A percentile compares a stretch with the other conserved stretches of the same genome.
Evolutionary conservation across 2,113 vertebrate genomes (phyloP).

Genomic region (Oncorhynchus keta): DNA sequence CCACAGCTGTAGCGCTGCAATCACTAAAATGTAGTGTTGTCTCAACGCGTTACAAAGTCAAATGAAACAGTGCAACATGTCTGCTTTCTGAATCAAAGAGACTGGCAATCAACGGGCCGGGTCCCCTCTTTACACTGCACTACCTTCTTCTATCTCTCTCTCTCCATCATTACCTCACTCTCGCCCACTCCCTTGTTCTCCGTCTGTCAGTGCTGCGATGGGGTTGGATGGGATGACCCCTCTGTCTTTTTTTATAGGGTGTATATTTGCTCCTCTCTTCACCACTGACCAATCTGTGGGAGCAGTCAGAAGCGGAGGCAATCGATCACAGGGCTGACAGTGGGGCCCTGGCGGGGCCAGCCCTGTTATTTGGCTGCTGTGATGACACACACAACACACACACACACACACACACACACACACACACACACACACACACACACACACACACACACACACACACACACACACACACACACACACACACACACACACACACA

Average conservation of each 20-base stretch:
- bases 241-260: conserved; percentile 43
- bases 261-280: conserved; percentile 73
- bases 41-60: conserved; percentile 66
- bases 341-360: conserved; percentile 60
- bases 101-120: conserved; percentile 64
- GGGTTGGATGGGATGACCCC: conserved; percentile 54
- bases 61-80: conserved; percentile 70
- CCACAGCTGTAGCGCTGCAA: conserved; percentile 70
- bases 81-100: conserved; percentile 72
- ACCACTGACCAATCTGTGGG: conserved; percentile 63
- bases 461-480: conserved; percentile 21
- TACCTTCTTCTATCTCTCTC: conserved; percentile 22
- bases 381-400: conserved; percentile 48
- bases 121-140: conserved; percentile 46
- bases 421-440: conserved; percentile 21
- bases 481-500: too few species aligned
- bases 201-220: conserved; percentile 18
- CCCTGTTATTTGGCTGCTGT: conserved; percentile 72
- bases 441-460: too few species aligned
- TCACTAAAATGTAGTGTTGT: conserved; percentile 70
- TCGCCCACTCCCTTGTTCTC: background rate
- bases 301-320: conserved; percentile 56
- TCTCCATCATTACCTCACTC: background rate
- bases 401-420: too few species aligned
- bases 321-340: conserved; percentile 74